Evolutionary conservation across 2,888 invertebrate genomes (phyloP), one percentile per base, ranked within the genome.

Genomic region (Phalera bucephala): DNA sequence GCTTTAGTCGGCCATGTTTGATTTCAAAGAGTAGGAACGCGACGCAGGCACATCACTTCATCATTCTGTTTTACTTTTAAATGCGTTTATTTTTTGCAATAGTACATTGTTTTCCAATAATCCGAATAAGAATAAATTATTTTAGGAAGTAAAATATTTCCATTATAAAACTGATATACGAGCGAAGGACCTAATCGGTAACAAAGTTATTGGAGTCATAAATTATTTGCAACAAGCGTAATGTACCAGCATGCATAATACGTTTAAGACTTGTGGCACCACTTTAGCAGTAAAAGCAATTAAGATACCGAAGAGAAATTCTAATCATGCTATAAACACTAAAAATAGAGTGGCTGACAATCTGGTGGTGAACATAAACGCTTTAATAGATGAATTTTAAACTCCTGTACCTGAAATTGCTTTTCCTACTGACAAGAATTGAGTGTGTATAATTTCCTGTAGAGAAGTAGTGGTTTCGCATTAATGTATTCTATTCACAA

Each of bases 11-110:
- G 53, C 58, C 65, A 64, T 67, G 39, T 56, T 52, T 40, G 43
- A 53, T 55, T 59, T 55, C 48, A 61, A 58, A 61, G 53, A 45
- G 57, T 61, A 42, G 52, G 57, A 56, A 56, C 36, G 33, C 40
- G 57, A 60, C 57, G 32, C 21, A 29, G 32, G 23, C 21, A 31
- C 33, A 36, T 25, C 25, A 8, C 25, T 25, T 25, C 35, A 11
- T 26, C 29, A 44, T 23, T 27, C 44, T 33, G 17, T 25, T 4
- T 9, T 39, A 36, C 52, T 52, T 52, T 46, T 40, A 56, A 52
- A 60, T 45, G 36, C 34, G n/a, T 25, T 25, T 33, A 25, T 23
- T 28, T 22, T 31, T 29, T 7, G 12, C 23, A 25, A 25, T 6
- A 8, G n/a, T n/a, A n/a, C n/a, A n/a, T n/a, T n/a, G n/a, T n/a